Percentiles rank a stretch among this genome's conserved stretches.
Conservation (phyloP, 2,113 vertebrate species). For the Zingel zingel region DNA sequence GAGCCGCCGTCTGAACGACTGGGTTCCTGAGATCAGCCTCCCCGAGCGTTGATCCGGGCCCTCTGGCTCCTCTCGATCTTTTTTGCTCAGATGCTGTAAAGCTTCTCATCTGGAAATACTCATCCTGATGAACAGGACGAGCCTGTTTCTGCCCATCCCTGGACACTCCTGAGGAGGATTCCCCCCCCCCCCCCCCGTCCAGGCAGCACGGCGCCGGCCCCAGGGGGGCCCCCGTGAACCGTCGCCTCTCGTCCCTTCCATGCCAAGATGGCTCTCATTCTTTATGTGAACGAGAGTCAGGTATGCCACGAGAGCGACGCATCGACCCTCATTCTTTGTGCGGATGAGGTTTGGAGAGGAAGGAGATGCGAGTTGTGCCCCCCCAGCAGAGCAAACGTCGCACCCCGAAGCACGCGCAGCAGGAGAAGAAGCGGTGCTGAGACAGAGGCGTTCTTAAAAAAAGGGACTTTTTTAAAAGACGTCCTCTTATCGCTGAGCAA, state of each 20-base stretch:
- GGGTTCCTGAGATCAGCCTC: slow-evolving; percentile 86
- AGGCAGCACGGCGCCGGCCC: slow-evolving; percentile 81
- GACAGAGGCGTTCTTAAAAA: slow-evolving; percentile 78
- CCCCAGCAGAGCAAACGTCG: slow-evolving; percentile 68
- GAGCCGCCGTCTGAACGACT: slow-evolving; percentile 83
- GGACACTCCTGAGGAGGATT: slow-evolving; percentile 84
- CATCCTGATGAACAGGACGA: slow-evolving; percentile 79
- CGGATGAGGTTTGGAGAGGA: slow-evolving; percentile 88
- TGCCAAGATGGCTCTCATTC: slow-evolving; percentile 85
- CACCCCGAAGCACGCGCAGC: slow-evolving; percentile 81
- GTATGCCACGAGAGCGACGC: slow-evolving; percentile 81
- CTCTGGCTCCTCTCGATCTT: slow-evolving; percentile 41
- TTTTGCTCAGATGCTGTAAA: slow-evolving; percentile 63
- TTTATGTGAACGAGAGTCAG: slow-evolving; percentile 85
- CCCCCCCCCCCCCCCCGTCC: no score
- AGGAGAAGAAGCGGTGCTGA: slow-evolving; percentile 87
- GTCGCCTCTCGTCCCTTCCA: slow-evolving; percentile 81
- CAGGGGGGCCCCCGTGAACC: slow-evolving; percentile 65
- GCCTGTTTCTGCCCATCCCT: slow-evolving; percentile 78
- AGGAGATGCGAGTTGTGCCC: slow-evolving; percentile 80
- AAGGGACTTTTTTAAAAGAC: slow-evolving; percentile 78
- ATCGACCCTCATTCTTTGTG: slow-evolving; percentile 88
- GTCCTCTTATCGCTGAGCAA: slow-evolving; percentile 76
- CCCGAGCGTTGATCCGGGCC: slow-evolving; percentile 79
- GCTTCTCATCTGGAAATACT: slow-evolving; percentile 74